phyloP scores from a whole-genome alignment of 2,797 vertebrate genomes.

The Rhynchonycteris naso region DNA sequence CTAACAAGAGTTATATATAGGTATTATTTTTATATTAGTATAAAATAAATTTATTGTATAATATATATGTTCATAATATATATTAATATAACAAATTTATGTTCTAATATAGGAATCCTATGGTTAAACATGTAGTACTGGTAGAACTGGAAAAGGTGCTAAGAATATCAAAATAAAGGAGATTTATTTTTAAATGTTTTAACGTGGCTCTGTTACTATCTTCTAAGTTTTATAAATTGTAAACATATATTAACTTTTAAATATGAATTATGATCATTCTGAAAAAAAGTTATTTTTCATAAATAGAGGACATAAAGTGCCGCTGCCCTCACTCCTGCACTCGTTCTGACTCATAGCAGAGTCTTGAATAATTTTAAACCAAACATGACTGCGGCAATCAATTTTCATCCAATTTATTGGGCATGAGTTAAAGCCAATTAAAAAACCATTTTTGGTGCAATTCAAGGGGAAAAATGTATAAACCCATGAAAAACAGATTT shows the following conservation, averaged over 20 bases:
- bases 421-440: constrained; percentile 82
- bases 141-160: neutral
- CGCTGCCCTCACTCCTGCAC: neutral
- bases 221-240: constrained; percentile 47
- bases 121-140: neutral
- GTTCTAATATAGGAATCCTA: neutral
- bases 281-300: constrained; percentile 30
- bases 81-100: neutral
- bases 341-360: constrained; percentile 56
- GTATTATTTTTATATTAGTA: constrained; percentile 46
- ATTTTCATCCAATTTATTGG: constrained; percentile 78
- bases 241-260: constrained; percentile 19
- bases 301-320: constrained; percentile 34
- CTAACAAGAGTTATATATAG: neutral
- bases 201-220: neutral
- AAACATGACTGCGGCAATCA: constrained; percentile 77
- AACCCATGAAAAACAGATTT: constrained; percentile 78
- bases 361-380: constrained; percentile 74
- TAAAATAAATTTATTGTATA: neutral
- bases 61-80: neutral
- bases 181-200: constrained; percentile 23
- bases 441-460: constrained; percentile 81
- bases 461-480: constrained; percentile 79
- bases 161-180: constrained; percentile 52
- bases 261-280: constrained; percentile 25